Evolutionary conservation across 2,888 invertebrate genomes (phyloP), one percentile per base, ranked within the genome.

Genomic region (Pristionchus exspectatus): DNA sequence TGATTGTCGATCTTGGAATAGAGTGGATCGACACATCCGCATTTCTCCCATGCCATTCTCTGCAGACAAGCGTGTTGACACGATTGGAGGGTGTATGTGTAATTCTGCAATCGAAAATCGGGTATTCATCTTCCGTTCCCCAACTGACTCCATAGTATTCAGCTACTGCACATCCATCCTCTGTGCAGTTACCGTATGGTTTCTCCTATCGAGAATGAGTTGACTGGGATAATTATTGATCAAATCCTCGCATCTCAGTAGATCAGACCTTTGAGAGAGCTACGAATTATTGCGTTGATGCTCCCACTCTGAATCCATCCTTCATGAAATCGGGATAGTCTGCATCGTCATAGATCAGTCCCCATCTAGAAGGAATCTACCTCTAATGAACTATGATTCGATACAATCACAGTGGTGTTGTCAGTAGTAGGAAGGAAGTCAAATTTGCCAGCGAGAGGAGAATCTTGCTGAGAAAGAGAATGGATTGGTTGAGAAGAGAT

Each of bases 371-470:
- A 33, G 38, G 38, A 38, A 38, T 3, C 38, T 38, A 2, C 38
- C 38, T 38, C 38, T 38, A 38, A 38, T 38, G 38, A 38, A 5
- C 38, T 38, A 59, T 21, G 7, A 38, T 24, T 24, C 12, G 21
- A 66, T 66, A 66, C 86, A 0, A 16, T 66, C 86, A 86, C 44
- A n/a, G 86, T 50, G 4, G 66, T 38, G 33, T 44, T 66, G 16
- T 86, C 86, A 14, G 86, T 86, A 7, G 86, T 86, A 14, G 66
- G 86, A 33, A 86, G 66, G 66, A 44, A 86, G 27, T 86, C 86
- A 66, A 86, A 86, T 4, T 7, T n/a, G 21, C 56, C n/a, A 4
- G 27, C 18, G 59, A 18, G 21, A 3, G 86, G 86, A 12, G 44
- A 30, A 21, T 86, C 7, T 86, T 86, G 86, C 86, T 86, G 86